Percentiles rank a stretch among this genome's conserved stretches.
Evolutionary conservation across 2,113 vertebrate genomes (phyloP).

Genomic region (Heterocephalus glaber): DNA sequence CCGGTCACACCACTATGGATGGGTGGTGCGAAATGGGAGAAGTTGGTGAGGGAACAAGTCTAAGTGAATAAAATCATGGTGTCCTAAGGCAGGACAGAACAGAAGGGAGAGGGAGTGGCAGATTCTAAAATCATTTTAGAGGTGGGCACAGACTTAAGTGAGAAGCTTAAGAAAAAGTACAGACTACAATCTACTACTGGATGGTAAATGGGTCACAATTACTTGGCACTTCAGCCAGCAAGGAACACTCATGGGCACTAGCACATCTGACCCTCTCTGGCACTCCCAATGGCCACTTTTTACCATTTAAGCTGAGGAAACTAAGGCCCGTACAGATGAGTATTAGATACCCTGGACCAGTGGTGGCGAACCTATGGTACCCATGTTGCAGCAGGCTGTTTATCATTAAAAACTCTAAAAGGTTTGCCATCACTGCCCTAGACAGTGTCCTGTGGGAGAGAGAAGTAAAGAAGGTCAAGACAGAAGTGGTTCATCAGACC

Average conservation of each 20-base stretch:
- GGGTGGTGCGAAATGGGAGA: not conserved
- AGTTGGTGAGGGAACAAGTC: not conserved
- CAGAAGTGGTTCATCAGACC: not conserved
- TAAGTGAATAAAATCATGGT: not conserved
- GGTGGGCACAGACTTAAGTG: not conserved
- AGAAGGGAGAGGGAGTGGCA: not conserved
- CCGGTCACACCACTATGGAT: not conserved
- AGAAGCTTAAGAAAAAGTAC: not conserved
- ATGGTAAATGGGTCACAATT: not conserved
- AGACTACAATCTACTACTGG: not conserved
- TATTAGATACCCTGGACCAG: not conserved
- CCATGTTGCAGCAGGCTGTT: not conserved
- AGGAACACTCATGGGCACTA: not conserved
- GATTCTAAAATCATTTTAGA: not conserved
- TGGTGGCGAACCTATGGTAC: not conserved
- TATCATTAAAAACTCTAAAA: not conserved
- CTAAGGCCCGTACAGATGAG: not conserved
- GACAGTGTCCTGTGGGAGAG: not conserved
- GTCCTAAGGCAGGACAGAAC: conserved; percentile 1
- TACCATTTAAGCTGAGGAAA: not conserved
- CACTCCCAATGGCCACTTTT: not conserved
- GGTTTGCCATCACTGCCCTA: not conserved
- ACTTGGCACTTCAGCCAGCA: not conserved
- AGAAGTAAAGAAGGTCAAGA: not conserved
- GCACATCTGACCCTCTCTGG: not conserved